Conservation (phyloP, 1,140 invertebrate species). For the Melitaea cinxia region DNA sequence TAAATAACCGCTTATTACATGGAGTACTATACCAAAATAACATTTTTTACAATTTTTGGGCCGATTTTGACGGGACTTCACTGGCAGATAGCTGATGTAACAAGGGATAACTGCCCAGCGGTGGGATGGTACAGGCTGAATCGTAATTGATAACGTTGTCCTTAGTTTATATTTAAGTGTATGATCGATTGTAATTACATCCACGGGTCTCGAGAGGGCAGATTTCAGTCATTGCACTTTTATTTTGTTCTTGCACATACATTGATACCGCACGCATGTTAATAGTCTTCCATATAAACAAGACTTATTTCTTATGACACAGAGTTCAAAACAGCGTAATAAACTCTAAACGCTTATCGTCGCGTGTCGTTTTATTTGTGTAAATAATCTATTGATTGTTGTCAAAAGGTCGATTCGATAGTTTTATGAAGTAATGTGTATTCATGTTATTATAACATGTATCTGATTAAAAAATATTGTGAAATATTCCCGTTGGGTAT, state of each 20-base stretch:
- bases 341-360: neutral
- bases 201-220: constrained; percentile 17
- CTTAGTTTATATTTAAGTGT: too few relatives aligned
- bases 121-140: too few relatives aligned
- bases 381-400: constrained; percentile 32
- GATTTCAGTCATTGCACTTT: constrained; percentile 38
- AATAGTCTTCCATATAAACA: neutral
- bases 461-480: neutral
- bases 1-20: too few relatives aligned
- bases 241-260: constrained; percentile 27
- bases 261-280: constrained; percentile 18
- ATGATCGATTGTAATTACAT: neutral
- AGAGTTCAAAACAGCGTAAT: constrained; percentile 16
- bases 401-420: constrained; percentile 32
- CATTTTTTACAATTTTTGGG: too few relatives aligned
- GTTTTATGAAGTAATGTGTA: neutral
- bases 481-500: neutral
- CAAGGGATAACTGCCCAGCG: too few relatives aligned
- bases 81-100: too few relatives aligned
- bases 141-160: constrained; percentile 3
- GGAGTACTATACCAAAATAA: too few relatives aligned
- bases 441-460: constrained; percentile 17
- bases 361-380: constrained; percentile 36
- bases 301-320: constrained; percentile 4
- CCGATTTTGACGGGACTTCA: too few relatives aligned